Base-by-base conservation (phyloP, 2,888 invertebrate species). In the Augiades crinisus region DNA sequence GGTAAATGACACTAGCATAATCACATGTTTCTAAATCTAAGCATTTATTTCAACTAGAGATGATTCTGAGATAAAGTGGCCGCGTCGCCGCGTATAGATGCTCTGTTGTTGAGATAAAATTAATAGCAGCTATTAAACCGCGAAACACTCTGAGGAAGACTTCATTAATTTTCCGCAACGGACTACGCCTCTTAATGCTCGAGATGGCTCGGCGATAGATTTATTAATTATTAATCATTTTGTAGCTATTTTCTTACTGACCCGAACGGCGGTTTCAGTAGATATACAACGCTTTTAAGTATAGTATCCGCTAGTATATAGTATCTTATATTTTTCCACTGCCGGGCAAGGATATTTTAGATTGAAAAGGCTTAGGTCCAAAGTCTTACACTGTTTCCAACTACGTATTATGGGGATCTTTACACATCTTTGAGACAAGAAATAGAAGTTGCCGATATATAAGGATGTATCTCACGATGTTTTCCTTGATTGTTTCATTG, bases 111-210 rank as follows among this genome's bases (percentile, higher is more conserved):
- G 77, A 81, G 87, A 86, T 88, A 84, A 86, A 82, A 87, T 87
- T 87, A 85, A 87, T 86, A 70, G 80, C 71, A 8, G 69, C 84
- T 75, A 87, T 88, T 86, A 86, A 84, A 83, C 70, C 72, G 79
- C 81, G 81, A 84, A 86, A 81, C 78, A 72, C 77, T 79, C 78
- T 67, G 68, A 76, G 79, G 79, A 87, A 86, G 84, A 85, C 81
- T 87, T 85, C 84, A 87, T 88, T 87, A 85, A 87, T 88, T 85
- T 81, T 72, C 75, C 73, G 72, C 78, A 68, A 77, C 72, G 70
- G 72, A 73, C 62, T 72, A 77, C 85, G 84, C 87, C 85, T 81
- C 75, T 70, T 78, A 78, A 81, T 72, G 68, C 73, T 68, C 63
- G 63, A 76, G 83, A 82, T 83, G 73, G 72, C 67, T 65, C 66